Conservation (phyloP, 92 coral and sea anemone species). For the Parazoanthus darwini region DNA sequence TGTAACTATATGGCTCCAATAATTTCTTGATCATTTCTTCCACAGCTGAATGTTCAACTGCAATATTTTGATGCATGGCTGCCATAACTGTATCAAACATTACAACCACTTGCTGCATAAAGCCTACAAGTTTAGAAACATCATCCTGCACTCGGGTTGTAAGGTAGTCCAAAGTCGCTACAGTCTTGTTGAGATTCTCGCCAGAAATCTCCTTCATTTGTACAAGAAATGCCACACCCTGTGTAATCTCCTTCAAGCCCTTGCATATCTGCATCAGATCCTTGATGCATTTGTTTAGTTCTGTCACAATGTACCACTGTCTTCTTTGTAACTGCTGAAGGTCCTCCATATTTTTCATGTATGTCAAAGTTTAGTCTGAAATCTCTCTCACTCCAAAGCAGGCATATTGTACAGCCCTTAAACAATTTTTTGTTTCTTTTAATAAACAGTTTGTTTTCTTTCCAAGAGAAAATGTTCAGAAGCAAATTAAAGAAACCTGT, state of each 20-base stretch:
- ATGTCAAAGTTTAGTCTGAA: background rate
- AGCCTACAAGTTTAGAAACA: conserved; percentile 69
- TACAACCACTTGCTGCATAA: conserved; percentile 80
- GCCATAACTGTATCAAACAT: conserved; percentile 88
- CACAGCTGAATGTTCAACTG: conserved; percentile 77
- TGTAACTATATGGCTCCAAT: conserved; percentile 59
- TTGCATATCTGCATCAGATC: conserved; percentile 63
- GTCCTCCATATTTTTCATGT: conserved; percentile 64
- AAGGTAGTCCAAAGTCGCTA: conserved; percentile 68
- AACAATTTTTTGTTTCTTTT: background rate
- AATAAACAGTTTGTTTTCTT: too few relatives aligned
- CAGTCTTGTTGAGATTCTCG: conserved; percentile 60
- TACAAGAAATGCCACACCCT: conserved; percentile 51
- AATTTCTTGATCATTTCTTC: conserved; percentile 83
- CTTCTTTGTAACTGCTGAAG: conserved; percentile 57
- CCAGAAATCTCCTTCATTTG: conserved; percentile 49
- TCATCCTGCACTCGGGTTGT: conserved; percentile 77
- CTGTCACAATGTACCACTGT: conserved; percentile 75
- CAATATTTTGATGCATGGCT: conserved; percentile 73
- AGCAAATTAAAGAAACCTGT: too few relatives aligned
- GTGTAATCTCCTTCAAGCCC: conserved; percentile 56
- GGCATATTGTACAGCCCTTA: too few relatives aligned
- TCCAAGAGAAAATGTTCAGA: too few relatives aligned
- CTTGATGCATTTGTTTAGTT: conserved; percentile 63
- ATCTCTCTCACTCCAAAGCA: background rate